Percentiles rank a stretch among this genome's conserved stretches.
phyloP scores from a whole-genome alignment of 2,113 vertebrate genomes.

The Papio anubis region DNA sequence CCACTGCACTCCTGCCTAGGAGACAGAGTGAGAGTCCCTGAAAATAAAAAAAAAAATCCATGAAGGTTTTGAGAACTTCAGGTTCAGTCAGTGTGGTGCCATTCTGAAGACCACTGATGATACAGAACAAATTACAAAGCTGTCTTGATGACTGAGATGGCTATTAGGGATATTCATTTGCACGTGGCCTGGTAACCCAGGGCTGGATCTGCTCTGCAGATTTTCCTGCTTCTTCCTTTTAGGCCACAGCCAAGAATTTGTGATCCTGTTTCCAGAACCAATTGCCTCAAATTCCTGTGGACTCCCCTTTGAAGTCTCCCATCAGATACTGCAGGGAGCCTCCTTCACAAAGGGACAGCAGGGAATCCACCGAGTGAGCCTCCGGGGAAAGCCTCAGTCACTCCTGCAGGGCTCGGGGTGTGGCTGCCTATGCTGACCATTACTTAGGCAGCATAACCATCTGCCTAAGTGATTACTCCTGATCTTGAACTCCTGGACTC shows the following conservation, averaged over 20 bases:
- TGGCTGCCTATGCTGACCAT: neutral
- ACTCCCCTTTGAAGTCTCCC: neutral
- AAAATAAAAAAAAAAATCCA: neutral
- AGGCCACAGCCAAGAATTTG: neutral
- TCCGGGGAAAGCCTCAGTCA: neutral
- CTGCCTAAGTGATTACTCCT: too few relatives aligned
- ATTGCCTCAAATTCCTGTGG: too few relatives aligned
- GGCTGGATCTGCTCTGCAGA: neutral
- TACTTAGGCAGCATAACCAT: too few relatives aligned
- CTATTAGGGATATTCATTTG: fast-evolving
- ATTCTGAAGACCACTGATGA: too few relatives aligned
- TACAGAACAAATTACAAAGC: neutral
- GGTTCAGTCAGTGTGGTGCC: fast-evolving
- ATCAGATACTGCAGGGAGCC: fast-evolving
- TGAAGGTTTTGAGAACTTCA: neutral
- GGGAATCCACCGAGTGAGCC: too few relatives aligned
- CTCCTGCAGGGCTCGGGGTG: too few relatives aligned
- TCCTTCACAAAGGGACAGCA: neutral
- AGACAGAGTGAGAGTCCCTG: too few relatives aligned
- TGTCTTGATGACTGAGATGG: neutral
- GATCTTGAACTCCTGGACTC: too few relatives aligned
- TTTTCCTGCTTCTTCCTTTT: neutral
- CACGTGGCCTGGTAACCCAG: neutral
- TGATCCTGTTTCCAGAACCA: neutral
- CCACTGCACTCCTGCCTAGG: too few relatives aligned